Evolutionary conservation across 2,113 vertebrate genomes (phyloP).

Genomic region (Silurus meridionalis): DNA sequence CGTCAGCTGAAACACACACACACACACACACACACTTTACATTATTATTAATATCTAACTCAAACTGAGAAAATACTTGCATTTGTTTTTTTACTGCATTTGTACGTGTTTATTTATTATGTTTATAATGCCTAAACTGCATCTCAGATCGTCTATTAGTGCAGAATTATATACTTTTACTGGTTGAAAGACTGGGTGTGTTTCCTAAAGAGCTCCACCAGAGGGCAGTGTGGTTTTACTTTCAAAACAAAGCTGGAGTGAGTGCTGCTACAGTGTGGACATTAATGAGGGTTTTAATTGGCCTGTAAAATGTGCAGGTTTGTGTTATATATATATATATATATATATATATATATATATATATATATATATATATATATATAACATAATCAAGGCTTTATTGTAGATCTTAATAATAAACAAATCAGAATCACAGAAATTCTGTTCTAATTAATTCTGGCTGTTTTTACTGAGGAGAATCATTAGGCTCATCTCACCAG

Average conservation of each 20-base stretch:
- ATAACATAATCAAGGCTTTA: background rate
- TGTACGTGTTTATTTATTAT: background rate
- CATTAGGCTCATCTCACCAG: background rate
- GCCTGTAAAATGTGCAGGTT: background rate
- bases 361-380: background rate
- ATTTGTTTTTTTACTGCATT: background rate
- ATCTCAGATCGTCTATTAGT: background rate
- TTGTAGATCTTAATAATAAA: background rate
- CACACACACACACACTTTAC: background rate
- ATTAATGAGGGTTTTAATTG: background rate
- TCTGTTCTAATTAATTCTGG: background rate
- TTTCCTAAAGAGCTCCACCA: background rate
- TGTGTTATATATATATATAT: background rate
- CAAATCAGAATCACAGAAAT: background rate
- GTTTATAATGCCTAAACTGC: too few relatives aligned
- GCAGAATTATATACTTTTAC: background rate
- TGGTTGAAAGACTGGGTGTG: background rate
- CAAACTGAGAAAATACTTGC: background rate
- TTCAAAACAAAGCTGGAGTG: background rate
- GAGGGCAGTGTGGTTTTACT: conserved; percentile 7
- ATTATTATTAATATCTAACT: background rate
- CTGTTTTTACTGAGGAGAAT: background rate
- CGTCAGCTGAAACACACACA: conserved; percentile 72
- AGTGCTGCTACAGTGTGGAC: background rate
- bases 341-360: background rate